These are phyloP conservation scores for Procambarus clarkii DNA, from an alignment of 1,140 invertebrate species.

Conservation along the genomic window DNA sequence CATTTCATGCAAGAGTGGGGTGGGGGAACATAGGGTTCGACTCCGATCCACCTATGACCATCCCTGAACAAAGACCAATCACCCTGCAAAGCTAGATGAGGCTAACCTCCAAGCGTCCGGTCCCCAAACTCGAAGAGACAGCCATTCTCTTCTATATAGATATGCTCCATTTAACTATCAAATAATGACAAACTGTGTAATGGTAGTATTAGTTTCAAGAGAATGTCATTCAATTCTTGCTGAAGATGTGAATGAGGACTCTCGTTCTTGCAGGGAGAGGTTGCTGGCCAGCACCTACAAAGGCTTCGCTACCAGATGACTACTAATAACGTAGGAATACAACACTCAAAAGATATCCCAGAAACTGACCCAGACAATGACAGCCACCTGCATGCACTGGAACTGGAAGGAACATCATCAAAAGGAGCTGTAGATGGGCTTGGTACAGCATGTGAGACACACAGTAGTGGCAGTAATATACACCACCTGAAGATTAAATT, in stretches of 20 bases:
- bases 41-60: too few relatives aligned
- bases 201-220: too few relatives aligned
- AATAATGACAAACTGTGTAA: too few relatives aligned
- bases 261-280: conserved; percentile 54
- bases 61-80: too few relatives aligned
- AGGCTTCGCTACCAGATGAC: background rate
- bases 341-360: background rate
- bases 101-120: too few relatives aligned
- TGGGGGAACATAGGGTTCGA: too few relatives aligned
- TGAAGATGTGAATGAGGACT: conserved; percentile 41
- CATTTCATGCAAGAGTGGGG: too few relatives aligned
- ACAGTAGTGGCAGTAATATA: background rate
- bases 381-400: background rate
- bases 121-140: too few relatives aligned
- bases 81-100: too few relatives aligned
- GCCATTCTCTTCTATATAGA: too few relatives aligned
- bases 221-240: conserved; percentile 3
- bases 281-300: conserved; percentile 11
- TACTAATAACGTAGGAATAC: background rate
- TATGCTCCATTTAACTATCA: too few relatives aligned
- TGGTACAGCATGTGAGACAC: background rate
- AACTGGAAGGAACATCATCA: background rate
- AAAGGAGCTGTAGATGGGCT: background rate
- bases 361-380: background rate
- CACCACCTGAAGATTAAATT: background rate